Evolutionary conservation across 2,888 invertebrate genomes (phyloP).

Genomic region (Lithosia quadra): DNA sequence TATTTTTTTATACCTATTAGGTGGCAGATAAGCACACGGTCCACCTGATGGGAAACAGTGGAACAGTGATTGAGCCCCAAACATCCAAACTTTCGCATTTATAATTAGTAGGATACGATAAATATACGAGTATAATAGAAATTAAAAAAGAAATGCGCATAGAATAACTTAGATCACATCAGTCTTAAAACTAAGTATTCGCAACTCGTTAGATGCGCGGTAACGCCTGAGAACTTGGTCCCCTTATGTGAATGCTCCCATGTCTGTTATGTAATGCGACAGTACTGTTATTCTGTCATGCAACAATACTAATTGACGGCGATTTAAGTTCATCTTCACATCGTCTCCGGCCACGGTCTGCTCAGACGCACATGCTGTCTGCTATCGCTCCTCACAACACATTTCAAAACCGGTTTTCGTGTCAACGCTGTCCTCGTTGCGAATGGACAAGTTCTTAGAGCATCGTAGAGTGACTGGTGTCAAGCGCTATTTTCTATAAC

Average conservation of each 20-base stretch:
- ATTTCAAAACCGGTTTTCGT: slow-evolving; percentile 72
- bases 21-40: too few relatives aligned
- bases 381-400: slow-evolving; percentile 59
- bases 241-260: slow-evolving; percentile 75
- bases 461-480: slow-evolving; percentile 43
- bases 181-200: slow-evolving; percentile 62
- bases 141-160: slow-evolving; percentile 47
- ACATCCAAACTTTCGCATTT: too few relatives aligned
- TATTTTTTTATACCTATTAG: too few relatives aligned
- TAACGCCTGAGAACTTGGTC: slow-evolving; percentile 72
- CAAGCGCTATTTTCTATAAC: slow-evolving; percentile 20
- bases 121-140: too few relatives aligned
- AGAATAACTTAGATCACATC: slow-evolving; percentile 65
- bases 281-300: slow-evolving; percentile 78
- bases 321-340: slow-evolving; percentile 59
- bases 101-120: too few relatives aligned
- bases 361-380: slow-evolving; percentile 22
- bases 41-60: too few relatives aligned
- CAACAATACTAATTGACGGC: slow-evolving; percentile 76
- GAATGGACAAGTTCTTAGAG: slow-evolving; percentile 63
- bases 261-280: slow-evolving; percentile 76
- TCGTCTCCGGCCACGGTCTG: slow-evolving; percentile 30
- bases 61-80: too few relatives aligned
- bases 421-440: slow-evolving; percentile 62
- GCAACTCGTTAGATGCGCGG: slow-evolving; percentile 63